Conservation (phyloP, 2,113 vertebrate species). For the Anarrhichthys ocellatus region DNA sequence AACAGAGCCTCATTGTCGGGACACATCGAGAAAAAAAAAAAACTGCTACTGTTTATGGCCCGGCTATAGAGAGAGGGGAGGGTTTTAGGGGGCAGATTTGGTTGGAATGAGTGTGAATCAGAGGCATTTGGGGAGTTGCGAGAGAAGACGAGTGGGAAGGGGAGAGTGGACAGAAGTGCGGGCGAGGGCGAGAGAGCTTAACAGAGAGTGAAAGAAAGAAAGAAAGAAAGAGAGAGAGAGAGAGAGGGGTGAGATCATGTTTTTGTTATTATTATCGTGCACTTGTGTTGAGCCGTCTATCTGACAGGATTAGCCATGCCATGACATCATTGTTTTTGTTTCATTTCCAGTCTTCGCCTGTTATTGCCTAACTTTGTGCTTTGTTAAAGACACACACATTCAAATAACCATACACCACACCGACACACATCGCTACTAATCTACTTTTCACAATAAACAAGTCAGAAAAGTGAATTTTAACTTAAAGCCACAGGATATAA, state of each 20-base stretch:
- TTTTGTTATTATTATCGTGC: slow-evolving; percentile 83
- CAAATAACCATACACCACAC: background rate
- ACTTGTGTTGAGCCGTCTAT: slow-evolving; percentile 82
- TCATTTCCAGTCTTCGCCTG: slow-evolving; percentile 73
- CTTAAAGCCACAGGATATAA: slow-evolving; percentile 27
- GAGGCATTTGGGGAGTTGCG: slow-evolving; percentile 68
- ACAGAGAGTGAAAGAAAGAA: slow-evolving; percentile 31
- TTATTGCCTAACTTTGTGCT: slow-evolving; percentile 71
- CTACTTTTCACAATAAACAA: slow-evolving; percentile 46
- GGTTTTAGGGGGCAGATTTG: slow-evolving; percentile 45
- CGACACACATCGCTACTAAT: slow-evolving; percentile 2
- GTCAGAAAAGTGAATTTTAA: slow-evolving; percentile 21
- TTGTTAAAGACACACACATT: slow-evolving; percentile 52
- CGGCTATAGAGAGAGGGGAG: slow-evolving; percentile 60
- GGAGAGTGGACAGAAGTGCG: slow-evolving; percentile 59
- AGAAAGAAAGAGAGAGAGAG: slow-evolving; percentile 42
- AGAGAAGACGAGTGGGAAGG: slow-evolving; percentile 62
- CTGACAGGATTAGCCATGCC: slow-evolving; percentile 77
- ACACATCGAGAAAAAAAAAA: slow-evolving; percentile 66
- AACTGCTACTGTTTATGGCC: slow-evolving; percentile 80
- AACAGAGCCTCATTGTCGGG: slow-evolving; percentile 84
- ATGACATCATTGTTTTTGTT: slow-evolving; percentile 85
- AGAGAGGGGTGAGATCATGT: slow-evolving; percentile 77
- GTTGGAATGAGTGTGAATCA: slow-evolving; percentile 74
- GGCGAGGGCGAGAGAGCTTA: slow-evolving; percentile 45